These are phyloP conservation scores for Drosophila cracens DNA, from an alignment of 2,888 invertebrate genomes.

Conservation along the genomic window DNA sequence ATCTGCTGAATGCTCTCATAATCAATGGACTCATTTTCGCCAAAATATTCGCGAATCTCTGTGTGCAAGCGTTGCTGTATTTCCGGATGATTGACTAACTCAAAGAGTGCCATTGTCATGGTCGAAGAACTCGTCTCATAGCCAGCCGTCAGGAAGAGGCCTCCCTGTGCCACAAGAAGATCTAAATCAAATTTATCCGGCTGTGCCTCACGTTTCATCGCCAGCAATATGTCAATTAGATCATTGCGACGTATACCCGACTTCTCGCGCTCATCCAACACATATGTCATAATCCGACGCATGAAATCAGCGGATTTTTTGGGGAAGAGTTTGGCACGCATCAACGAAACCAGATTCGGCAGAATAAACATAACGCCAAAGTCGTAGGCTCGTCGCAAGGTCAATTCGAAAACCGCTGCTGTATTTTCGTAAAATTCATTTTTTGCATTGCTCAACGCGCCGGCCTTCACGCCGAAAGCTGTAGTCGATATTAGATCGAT, in stretches of 20 bases:
- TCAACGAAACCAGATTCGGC: conserved; percentile 46
- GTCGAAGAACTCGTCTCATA: conserved; percentile 83
- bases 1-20: conserved; percentile 84
- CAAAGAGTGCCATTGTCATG: conserved; percentile 83
- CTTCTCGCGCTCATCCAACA: conserved; percentile 82
- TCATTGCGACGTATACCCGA: conserved; percentile 83
- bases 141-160: conserved; percentile 82
- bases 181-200: conserved; percentile 49
- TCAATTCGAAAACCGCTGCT: conserved; percentile 54
- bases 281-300: conserved; percentile 76
- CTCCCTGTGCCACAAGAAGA: conserved; percentile 80
- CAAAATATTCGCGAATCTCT: conserved; percentile 82
- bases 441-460: conserved; percentile 80
- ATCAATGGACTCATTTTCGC: conserved; percentile 70
- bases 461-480: conserved; percentile 84
- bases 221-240: conserved; percentile 85
- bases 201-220: conserved; percentile 75
- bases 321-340: conserved; percentile 64
- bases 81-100: conserved; percentile 82
- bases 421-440: conserved; percentile 80
- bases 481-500: conserved; percentile 85
- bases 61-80: conserved; percentile 83
- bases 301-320: conserved; percentile 75
- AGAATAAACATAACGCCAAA: conserved; percentile 61
- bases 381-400: conserved; percentile 50